Evolutionary conservation across 2,797 vertebrate species (phyloP), one percentile per base, ranked within the genome.

Genomic region (Sparidentex hasta): DNA sequence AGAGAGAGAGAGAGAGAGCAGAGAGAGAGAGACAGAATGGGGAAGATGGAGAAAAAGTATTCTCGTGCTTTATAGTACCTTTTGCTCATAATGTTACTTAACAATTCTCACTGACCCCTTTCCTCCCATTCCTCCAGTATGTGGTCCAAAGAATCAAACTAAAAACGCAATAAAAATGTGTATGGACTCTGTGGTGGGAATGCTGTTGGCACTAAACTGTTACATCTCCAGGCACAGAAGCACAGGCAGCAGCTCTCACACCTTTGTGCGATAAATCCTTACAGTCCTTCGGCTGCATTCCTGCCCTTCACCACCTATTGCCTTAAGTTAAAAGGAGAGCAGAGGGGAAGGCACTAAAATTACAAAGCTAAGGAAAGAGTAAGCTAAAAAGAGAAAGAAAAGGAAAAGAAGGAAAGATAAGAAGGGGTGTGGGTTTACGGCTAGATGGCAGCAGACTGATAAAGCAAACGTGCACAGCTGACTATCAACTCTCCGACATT

Each of bases 181-280:
- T 58, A 92, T 89, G 89, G 87, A 82, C 72, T n/a, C n/a, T 71
- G 71, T 85, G 91, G 92, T 88, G 87, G 80, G 88, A 91, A 85
- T 80, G 93, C 87, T 77, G 84, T 94, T 96, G 89, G 93, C 95
- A 91, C 93, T 78, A 92, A 93, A 88, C 93, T 70, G 95, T 91
- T 92, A 94, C 93, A 94, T 95, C 90, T 92, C 92, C 92, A 91
- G 93, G 92, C 89, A 69, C 78, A 87, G 80, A 88, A 81, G 84
- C 76, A 62, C 81, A 87, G 74, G 91, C 89, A 84, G 90, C 91
- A 87, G 86, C 86, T 4, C 92, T 95, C 93, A 88, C 92, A 93
- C 95, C 93, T 95, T 58, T 76, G 87, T 81, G 93, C 83, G 94
- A 93, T 92, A 94, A 91, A 93, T 92, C 93, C 84, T 87, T 41